Conservation (phyloP, 2,888 invertebrate species). For the Tenodera sinensis region DNA sequence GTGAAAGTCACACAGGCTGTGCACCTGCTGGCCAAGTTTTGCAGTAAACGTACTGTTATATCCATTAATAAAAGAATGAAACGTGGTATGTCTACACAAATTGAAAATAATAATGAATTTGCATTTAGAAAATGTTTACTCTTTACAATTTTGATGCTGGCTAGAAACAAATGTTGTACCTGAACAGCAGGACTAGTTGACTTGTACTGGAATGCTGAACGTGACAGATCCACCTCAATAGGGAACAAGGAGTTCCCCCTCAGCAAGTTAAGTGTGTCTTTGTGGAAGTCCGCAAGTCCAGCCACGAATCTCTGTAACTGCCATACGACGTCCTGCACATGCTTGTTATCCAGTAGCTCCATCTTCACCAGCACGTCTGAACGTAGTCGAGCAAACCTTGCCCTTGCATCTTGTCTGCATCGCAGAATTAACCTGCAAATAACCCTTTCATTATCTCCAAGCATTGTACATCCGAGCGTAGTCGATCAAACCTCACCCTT, state of each 20-base stretch:
- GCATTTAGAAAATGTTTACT: too few relatives aligned
- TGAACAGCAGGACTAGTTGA: constrained; percentile 45
- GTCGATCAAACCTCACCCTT: too few relatives aligned
- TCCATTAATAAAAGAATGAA: too few relatives aligned
- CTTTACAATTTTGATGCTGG: too few relatives aligned
- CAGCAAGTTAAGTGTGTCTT: constrained; percentile 72
- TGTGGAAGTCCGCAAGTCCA: constrained; percentile 73
- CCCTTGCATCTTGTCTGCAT: constrained; percentile 91
- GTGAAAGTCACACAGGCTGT: too few relatives aligned
- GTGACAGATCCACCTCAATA: constrained; percentile 91
- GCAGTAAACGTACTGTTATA: too few relatives aligned
- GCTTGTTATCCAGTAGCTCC: constrained; percentile 95
- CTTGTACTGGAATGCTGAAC: constrained; percentile 89
- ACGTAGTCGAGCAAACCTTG: constrained; percentile 75
- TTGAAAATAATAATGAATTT: too few relatives aligned
- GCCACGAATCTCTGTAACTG: constrained; percentile 80
- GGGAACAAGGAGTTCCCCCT: constrained; percentile 78
- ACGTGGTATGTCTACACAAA: too few relatives aligned
- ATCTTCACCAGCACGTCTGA: constrained; percentile 95
- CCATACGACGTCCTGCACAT: constrained; percentile 91
- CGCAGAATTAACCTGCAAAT: constrained; percentile 79
- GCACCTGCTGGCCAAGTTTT: too few relatives aligned
- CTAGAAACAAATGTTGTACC: too few relatives aligned
- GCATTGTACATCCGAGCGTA: too few relatives aligned
- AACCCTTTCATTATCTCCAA: too few relatives aligned